phyloP scores from a whole-genome alignment of 92 coral and sea anemone genomes.

The Epizoanthus illoricatus region DNA sequence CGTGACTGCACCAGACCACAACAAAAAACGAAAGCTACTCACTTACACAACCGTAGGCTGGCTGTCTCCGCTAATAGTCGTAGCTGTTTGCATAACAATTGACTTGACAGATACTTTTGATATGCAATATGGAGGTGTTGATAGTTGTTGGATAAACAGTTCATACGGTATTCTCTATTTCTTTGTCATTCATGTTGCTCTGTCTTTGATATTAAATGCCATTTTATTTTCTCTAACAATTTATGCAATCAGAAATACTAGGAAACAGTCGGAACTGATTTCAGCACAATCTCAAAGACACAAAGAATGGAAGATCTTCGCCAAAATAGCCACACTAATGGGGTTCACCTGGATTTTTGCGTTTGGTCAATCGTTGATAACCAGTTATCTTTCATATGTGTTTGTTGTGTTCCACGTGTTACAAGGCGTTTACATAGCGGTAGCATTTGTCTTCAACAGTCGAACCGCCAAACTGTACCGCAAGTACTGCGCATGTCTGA shows the following conservation, averaged over 20 bases:
- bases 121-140: slow-evolving; percentile 4
- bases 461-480: slow-evolving; percentile 18
- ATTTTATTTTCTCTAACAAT: slow-evolving; percentile 16
- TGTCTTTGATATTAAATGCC: neutral
- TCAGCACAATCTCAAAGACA: slow-evolving; percentile 21
- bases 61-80: slow-evolving; percentile 13
- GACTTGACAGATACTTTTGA: slow-evolving; percentile 28
- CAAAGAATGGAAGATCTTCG: slow-evolving; percentile 2
- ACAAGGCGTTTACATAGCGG: slow-evolving; percentile 35
- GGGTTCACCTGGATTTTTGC: slow-evolving; percentile 40
- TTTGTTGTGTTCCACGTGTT: slow-evolving; percentile 18
- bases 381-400: slow-evolving; percentile 4
- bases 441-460: slow-evolving; percentile 28
- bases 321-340: slow-evolving; percentile 41
- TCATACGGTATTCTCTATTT: slow-evolving; percentile 24
- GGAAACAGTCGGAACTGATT: neutral
- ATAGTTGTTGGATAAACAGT: slow-evolving; percentile 29
- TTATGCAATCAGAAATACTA: slow-evolving; percentile 21
- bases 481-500: neutral
- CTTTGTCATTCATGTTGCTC: slow-evolving; percentile 8
- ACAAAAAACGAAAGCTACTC: neutral
- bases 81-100: neutral
- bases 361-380: neutral
- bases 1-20: neutral
- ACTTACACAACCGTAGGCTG: slow-evolving; percentile 24